phyloP scores from a whole-genome alignment of 2,888 invertebrate genomes.

The Tanaodytes sp. region DNA sequence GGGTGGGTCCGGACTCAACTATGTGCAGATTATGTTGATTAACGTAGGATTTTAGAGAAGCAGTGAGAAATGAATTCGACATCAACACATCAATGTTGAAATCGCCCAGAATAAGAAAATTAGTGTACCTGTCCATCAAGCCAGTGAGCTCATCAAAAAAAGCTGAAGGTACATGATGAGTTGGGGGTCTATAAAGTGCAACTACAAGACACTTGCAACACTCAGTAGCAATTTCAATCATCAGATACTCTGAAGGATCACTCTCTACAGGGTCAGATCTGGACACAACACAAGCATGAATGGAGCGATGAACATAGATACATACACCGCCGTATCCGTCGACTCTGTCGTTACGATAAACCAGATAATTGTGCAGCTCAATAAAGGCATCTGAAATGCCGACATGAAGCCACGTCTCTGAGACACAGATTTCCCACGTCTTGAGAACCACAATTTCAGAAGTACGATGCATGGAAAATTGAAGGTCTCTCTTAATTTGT shows the following conservation, averaged over 20 bases:
- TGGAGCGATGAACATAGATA: not conserved
- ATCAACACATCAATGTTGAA: not conserved
- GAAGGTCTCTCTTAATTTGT: not conserved
- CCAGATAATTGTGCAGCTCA: not conserved
- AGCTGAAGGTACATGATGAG: not conserved
- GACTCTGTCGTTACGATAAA: not conserved
- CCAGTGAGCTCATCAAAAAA: not conserved
- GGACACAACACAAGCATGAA: too few species aligned
- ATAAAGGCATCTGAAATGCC: not conserved
- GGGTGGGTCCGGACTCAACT: not conserved
- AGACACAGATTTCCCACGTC: too few species aligned
- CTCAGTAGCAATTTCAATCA: not conserved
- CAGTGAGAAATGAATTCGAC: not conserved
- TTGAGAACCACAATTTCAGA: too few species aligned
- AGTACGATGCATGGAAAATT: slow-evolving; percentile 4
- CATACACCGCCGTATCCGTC: not conserved
- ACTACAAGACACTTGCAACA: not conserved
- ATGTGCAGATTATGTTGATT: not conserved
- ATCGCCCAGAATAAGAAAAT: not conserved
- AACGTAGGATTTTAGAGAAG: not conserved
- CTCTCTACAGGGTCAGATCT: too few species aligned
- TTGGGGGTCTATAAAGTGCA: not conserved
- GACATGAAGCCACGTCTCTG: not conserved
- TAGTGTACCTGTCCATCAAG: not conserved
- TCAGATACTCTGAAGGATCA: not conserved